Evolutionary conservation across 2,888 invertebrate genomes (phyloP).

Genomic region (Byasa hedistus): DNA sequence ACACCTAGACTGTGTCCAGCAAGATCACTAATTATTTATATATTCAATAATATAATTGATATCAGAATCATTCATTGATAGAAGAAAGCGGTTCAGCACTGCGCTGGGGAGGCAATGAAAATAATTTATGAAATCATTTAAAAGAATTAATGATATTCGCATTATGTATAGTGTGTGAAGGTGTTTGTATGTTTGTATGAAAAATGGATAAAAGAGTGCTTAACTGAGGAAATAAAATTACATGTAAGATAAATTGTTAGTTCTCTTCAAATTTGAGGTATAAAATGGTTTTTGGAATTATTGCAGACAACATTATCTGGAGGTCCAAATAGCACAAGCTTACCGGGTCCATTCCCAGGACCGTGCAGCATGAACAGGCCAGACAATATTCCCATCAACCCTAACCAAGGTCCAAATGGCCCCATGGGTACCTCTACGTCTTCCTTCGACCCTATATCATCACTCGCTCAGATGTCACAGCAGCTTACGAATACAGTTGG

Average conservation of each 20-base stretch:
- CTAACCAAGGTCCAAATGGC: slow-evolving; percentile 76
- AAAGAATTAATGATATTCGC: too few species aligned
- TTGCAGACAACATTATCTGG: slow-evolving; percentile 70
- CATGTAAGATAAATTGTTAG: not conserved
- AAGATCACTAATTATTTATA: too few species aligned
- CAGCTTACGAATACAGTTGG: slow-evolving; percentile 89
- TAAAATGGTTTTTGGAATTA: not conserved
- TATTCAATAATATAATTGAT: too few species aligned
- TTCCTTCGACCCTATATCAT: slow-evolving; percentile 95
- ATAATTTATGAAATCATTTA: too few species aligned
- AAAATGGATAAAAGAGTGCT: too few species aligned
- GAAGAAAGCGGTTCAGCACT: too few species aligned
- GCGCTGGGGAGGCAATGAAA: too few species aligned
- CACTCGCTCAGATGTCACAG: slow-evolving; percentile 96
- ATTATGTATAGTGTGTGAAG: too few species aligned
- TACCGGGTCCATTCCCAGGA: slow-evolving; percentile 77
- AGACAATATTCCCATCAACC: slow-evolving; percentile 74
- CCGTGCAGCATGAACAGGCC: slow-evolving; percentile 73
- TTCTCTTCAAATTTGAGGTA: not conserved
- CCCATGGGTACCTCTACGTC: slow-evolving; percentile 77
- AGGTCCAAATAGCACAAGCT: slow-evolving; percentile 70
- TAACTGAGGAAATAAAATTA: not conserved
- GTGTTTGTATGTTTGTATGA: too few species aligned
- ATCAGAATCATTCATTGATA: too few species aligned
- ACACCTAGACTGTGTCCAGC: too few species aligned